Evolutionary conservation across 2,888 invertebrate genomes (phyloP), one percentile per base, ranked within the genome.

Genomic region (Junonia oenone): DNA sequence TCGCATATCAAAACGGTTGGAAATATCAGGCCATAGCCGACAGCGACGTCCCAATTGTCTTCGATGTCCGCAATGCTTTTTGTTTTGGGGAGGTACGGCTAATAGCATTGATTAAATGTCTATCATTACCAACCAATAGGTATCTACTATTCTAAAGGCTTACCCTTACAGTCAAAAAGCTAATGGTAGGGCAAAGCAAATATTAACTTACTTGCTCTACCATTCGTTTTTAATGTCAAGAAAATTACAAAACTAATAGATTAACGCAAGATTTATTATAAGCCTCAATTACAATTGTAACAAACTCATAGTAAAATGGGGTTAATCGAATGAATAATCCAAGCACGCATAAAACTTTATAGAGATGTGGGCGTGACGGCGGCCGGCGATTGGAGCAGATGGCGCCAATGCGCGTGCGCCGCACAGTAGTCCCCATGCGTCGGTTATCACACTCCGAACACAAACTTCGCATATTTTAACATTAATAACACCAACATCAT

Each of bases 401-500:
- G 72, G 75, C 83, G 73, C 90, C 90, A 89, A 90, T 89, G 86
- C 88, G 87, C 84, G 76, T 67, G 80, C 88, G 84, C 84, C 75
- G 76, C 72, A 83, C 88, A 68, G 89, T 82, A 89, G 89, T 81
- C 65, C 68, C 66, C 68, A 63, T 69, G 66, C 50, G 31, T 47
- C 43, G 37, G 38, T 17, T 37, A 51, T 45, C 46, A 29, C 31
- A n/a, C 33, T 65, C 67, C 46, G 45, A 45, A 26, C 47, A 58
- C 45, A 49, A 47, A 31, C 31, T 40, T 54, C 37, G 49, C 51
- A 43, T 51, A 48, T 37, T 48, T 51, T 22, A 43, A 47, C 27
- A 29, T 26, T n/a, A 33, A 46, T 40, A n/a, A 17, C 8, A 38
- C 22, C 26, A n/a, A 22, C 26, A 35, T 37, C 19, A 47, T 47